These are phyloP conservation scores for Ptilonorhynchus violaceus DNA, from an alignment of 2,113 vertebrate species.

Conservation along the genomic window DNA sequence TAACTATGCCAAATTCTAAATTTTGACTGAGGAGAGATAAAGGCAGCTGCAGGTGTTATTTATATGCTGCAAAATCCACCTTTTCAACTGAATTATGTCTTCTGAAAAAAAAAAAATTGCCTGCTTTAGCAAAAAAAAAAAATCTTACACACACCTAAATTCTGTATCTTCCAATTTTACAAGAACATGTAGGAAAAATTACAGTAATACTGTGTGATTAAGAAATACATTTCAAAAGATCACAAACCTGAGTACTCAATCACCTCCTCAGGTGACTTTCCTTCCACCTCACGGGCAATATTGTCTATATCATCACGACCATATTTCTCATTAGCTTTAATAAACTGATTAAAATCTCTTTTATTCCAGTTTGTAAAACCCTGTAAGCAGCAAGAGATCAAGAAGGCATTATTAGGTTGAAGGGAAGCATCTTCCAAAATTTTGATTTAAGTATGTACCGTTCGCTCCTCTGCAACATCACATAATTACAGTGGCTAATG, in stretches of 20 bases:
- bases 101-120: neutral
- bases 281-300: conserved; percentile 87
- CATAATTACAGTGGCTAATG: neutral
- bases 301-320: conserved; percentile 89
- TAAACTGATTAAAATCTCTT: conserved; percentile 90
- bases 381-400: conserved; percentile 61
- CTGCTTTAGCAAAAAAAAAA: neutral
- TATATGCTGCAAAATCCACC: neutral
- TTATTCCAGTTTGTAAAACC: conserved; percentile 92
- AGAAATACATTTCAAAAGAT: neutral
- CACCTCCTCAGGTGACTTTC: conserved; percentile 88
- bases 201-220: neutral
- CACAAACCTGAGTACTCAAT: conserved; percentile 88
- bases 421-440: neutral
- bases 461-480: neutral
- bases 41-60: neutral
- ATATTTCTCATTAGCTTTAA: conserved; percentile 91
- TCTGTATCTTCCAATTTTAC: neutral
- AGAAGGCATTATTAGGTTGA: neutral
- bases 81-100: neutral
- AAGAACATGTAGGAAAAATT: neutral
- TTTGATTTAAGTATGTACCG: neutral
- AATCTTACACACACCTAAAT: neutral
- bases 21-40: neutral
- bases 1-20: neutral